Base-by-base conservation (phyloP, 2,797 vertebrate genomes). In the Chaunax sp. region DNA sequence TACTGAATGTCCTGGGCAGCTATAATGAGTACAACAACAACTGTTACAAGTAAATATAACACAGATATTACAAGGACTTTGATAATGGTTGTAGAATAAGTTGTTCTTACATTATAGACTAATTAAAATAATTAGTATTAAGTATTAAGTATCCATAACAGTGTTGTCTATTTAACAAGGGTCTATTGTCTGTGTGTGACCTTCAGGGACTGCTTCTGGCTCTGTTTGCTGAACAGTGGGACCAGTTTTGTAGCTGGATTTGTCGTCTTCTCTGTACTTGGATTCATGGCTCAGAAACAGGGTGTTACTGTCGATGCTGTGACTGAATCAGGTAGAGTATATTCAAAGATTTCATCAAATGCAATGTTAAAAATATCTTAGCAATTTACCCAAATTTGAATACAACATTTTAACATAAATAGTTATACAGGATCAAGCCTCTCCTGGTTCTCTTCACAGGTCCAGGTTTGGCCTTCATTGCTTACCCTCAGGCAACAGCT, bases 241-340 rank as follows among this genome's bases (percentile, higher is more conserved):
- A 93, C 92, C 82, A 93, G 90, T 74, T 59, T 92, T 35, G 72
- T 92, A 30, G 89, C 87, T 30, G 91, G 91, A 6, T 92, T 93
- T 66, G 90, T 89, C 0, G 88, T 92, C 18, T 93, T 93, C 80
- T 93, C 92, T 9, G 85, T 92, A 3, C 79, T 92, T 25, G 89
- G 92, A n/a, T 93, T 92, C 80, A 92, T 92, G 92, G 88, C 92
- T 58, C 75, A 90, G 3, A 68, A 86, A 70, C 89, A 84, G 30
- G 89, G 88, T 0, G 87, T 86, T 23, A 41, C 64, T 41, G 74
- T 91, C 1, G 79, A 89, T 1, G 33, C 18, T 18, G 91, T 91
- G 60, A 84, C 71, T 1, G 88, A 92, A 20, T 92, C 90, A 67
- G 91, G 91, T 91, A 82, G 2, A 45, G 11, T 44, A 6, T 7